Conservation (phyloP, 2,888 invertebrate genomes). For the Fabriciana adippe region DNA sequence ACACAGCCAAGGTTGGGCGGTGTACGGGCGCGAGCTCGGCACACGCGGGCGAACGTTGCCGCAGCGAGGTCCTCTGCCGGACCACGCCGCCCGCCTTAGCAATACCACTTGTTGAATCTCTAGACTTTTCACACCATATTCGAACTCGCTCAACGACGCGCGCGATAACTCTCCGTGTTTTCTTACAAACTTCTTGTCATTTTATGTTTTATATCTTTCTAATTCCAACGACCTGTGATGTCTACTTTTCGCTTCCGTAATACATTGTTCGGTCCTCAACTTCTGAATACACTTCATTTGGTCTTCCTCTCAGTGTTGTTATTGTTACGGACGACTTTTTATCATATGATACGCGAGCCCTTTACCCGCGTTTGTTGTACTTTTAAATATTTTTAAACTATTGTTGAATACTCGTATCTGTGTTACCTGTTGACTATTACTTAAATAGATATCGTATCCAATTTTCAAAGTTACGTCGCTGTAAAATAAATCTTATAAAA, state of each 20-base stretch:
- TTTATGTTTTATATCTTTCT: slow-evolving; percentile 40
- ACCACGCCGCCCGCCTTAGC: slow-evolving; percentile 65
- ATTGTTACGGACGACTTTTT: slow-evolving; percentile 65
- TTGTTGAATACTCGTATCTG: slow-evolving; percentile 77
- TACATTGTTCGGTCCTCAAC: slow-evolving; percentile 52
- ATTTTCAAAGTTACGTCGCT: slow-evolving; percentile 53
- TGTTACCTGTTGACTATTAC: slow-evolving; percentile 80
- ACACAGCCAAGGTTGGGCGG: no score
- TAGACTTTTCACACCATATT: slow-evolving; percentile 56
- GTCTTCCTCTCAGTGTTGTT: slow-evolving; percentile 71
- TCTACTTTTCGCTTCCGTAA: slow-evolving; percentile 65
- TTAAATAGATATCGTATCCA: slow-evolving; percentile 64
- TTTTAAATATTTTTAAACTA: slow-evolving; percentile 78
- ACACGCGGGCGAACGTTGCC: slow-evolving; percentile 78
- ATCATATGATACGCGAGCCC: slow-evolving; percentile 52
- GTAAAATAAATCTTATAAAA: slow-evolving; percentile 31
- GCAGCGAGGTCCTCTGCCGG: slow-evolving; percentile 64
- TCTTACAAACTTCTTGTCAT: slow-evolving; percentile 42
- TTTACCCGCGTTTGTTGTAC: slow-evolving; percentile 66
- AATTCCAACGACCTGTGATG: slow-evolving; percentile 65
- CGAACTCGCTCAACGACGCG: slow-evolving; percentile 60
- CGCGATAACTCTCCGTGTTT: slow-evolving; percentile 51
- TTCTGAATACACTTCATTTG: slow-evolving; percentile 58
- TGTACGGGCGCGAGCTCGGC: slow-evolving; percentile 53
- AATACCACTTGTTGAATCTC: slow-evolving; percentile 78